Evolutionary conservation across 2,888 invertebrate genomes (phyloP).

Genomic region (Cantharis rustica): DNA sequence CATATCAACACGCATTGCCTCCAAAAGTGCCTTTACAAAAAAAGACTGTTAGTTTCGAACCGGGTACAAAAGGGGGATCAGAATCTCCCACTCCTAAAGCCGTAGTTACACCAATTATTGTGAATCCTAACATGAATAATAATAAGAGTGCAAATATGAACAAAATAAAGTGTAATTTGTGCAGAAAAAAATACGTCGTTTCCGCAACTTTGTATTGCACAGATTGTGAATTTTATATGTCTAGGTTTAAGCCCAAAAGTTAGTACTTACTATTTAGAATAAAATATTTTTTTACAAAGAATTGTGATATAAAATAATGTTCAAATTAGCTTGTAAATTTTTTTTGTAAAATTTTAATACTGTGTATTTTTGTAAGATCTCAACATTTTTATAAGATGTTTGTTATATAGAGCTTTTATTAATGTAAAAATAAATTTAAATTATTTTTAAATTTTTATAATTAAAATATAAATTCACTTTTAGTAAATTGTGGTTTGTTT

Average conservation of each 20-base stretch:
- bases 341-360: slow-evolving; percentile 9
- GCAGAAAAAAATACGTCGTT: slow-evolving; percentile 81
- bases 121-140: slow-evolving; percentile 45
- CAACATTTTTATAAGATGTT: slow-evolving; percentile 17
- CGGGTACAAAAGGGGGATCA: slow-evolving; percentile 69
- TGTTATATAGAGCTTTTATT: slow-evolving; percentile 4
- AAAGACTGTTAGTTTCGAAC: slow-evolving; percentile 74
- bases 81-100: slow-evolving; percentile 47
- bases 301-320: slow-evolving; percentile 36
- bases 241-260: slow-evolving; percentile 70
- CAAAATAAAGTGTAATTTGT: slow-evolving; percentile 80
- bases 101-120: slow-evolving; percentile 51
- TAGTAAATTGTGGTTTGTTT: neutral
- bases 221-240: slow-evolving; percentile 93
- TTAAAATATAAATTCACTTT: neutral
- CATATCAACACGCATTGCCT: slow-evolving; percentile 69
- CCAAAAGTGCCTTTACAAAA: slow-evolving; percentile 64
- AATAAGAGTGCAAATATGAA: slow-evolving; percentile 54
- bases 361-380: slow-evolving; percentile 25
- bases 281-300: slow-evolving; percentile 16
- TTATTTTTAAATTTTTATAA: neutral
- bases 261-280: slow-evolving; percentile 35
- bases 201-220: slow-evolving; percentile 83
- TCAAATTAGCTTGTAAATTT: slow-evolving; percentile 23
- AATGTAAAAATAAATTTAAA: slow-evolving; percentile 1